A percentile compares a stretch with the other conserved stretches of the same genome.
Evolutionary conservation across 1,140 invertebrate species (phyloP).

Genomic region (Aphelenchoides avenae): DNA sequence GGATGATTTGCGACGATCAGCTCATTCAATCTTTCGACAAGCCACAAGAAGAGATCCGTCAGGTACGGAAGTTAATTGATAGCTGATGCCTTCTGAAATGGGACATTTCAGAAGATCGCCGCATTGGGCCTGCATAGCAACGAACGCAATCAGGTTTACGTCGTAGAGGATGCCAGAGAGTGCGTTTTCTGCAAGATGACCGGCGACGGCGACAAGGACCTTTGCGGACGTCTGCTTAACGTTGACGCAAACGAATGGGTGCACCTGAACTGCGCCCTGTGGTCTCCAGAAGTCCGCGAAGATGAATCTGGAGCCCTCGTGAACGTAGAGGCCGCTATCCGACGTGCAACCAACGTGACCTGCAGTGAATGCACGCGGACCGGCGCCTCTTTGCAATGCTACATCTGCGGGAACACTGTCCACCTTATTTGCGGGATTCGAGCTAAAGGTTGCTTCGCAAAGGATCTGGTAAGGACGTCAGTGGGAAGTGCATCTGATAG

Average conservation of each 20-base stretch:
- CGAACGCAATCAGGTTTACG: slow-evolving; percentile 60
- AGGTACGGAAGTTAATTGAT: too few relatives aligned
- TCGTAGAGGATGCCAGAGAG: slow-evolving; percentile 72
- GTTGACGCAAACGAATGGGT: slow-evolving; percentile 97
- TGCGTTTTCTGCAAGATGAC: slow-evolving; percentile 87
- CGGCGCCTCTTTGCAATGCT: slow-evolving; percentile 83
- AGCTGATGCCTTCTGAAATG: slow-evolving; percentile 70
- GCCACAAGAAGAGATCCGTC: slow-evolving; percentile 36
- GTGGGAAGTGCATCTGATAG: too few relatives aligned
- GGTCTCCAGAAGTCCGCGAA: slow-evolving; percentile 96
- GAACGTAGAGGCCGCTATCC: slow-evolving; percentile 84
- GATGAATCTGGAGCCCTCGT: slow-evolving; percentile 89
- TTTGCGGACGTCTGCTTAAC: slow-evolving; percentile 83
- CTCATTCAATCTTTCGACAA: slow-evolving; percentile 46
- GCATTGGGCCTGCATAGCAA: slow-evolving; percentile 66
- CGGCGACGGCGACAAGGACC: slow-evolving; percentile 83
- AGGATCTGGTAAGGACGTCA: too few relatives aligned
- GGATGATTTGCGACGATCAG: slow-evolving; percentile 62
- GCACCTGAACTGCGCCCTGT: slow-evolving; percentile 95
- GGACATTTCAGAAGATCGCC: slow-evolving; percentile 74
- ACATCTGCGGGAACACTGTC: slow-evolving; percentile 34
- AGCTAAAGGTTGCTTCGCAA: slow-evolving; percentile 37
- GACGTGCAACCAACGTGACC: slow-evolving; percentile 71
- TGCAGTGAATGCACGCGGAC: slow-evolving; percentile 70
- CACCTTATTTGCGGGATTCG: slow-evolving; percentile 35